Percentiles rank a stretch among this genome's conserved stretches.
Evolutionary conservation across 2,113 vertebrate species (phyloP).

Genomic region (Mobula birostris): DNA sequence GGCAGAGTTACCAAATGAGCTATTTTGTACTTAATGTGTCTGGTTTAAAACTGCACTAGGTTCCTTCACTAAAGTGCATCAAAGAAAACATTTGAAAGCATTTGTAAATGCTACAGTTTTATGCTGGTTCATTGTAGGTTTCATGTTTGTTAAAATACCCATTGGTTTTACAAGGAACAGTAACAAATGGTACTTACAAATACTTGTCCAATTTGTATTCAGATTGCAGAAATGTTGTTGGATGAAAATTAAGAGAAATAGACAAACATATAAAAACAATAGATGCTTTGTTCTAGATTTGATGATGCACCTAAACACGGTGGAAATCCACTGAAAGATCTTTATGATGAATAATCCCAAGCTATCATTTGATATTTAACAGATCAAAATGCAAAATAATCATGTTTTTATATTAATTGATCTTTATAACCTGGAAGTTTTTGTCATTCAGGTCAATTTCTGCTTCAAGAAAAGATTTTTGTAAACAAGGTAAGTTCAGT

Average conservation of each 20-base stretch:
- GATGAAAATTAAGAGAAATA: not conserved
- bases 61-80: no score
- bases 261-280: not conserved
- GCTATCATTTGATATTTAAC: not conserved
- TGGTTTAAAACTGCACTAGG: no score
- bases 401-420: not conserved
- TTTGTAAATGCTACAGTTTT: no score
- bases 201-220: not conserved
- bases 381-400: not conserved
- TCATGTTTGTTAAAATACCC: no score
- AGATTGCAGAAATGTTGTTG: not conserved
- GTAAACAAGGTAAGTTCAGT: constrained; percentile 41
- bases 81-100: no score
- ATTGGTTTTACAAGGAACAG: no score
- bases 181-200: not conserved
- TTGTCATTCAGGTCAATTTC: constrained; percentile 64
- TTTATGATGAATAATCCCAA: not conserved
- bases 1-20: no score
- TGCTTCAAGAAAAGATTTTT: constrained; percentile 55
- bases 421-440: not conserved
- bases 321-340: no score
- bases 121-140: no score
- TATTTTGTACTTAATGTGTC: no score
- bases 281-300: not conserved
- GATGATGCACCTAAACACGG: not conserved